Base-by-base conservation (phyloP, 2,797 vertebrate species). In the Acipenser oxyrinchus region DNA sequence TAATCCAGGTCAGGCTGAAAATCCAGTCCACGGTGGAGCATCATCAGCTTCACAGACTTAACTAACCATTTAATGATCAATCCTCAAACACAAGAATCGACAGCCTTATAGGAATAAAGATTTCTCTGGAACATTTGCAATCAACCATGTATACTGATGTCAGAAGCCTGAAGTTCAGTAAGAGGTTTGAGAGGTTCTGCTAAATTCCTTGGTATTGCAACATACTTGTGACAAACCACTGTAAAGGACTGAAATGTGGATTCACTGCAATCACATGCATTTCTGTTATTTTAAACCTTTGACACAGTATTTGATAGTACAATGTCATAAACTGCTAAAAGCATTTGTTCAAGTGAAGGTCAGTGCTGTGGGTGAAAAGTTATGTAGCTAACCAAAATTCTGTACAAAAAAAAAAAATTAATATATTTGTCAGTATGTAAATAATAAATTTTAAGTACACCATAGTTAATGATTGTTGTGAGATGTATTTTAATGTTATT, bases 1-100 rank as follows among this genome's bases (percentile, higher is more conserved):
- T 78, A 87, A 87, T 62, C 82, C 92, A 0, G 80, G 79, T 55
- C 78, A 89, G 63, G 85, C 84, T 77, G 96, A 96, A 66, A 86
- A 77, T 6, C 15, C 76, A 66, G 83, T 87, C 59, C 92, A 90
- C 68, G 91, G 87, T 75, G 88, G 89, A 69, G 86, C 88, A 1
- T 84, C 92, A 62, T 79, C 91, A 63, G 79, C 86, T 71, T 84
- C 91, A 72, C 86, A 89, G 62, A 78, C 72, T 73, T 82, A 60
- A 73, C 57, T 0, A 10, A 37, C 37, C 3, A 37, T 53, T 58
- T 62, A 48, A 62, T 57, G 62, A 66, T 48, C n/a, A 48, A 49
- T 37, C 37, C 37, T 37, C 37, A 37, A 37, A 37, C 37, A 0
- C 37, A 37, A 37, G 37, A 37, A 37, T 37, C 37, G 4, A 37